phyloP scores from a whole-genome alignment of 2,888 invertebrate species.

The Tetragonula carbonaria region DNA sequence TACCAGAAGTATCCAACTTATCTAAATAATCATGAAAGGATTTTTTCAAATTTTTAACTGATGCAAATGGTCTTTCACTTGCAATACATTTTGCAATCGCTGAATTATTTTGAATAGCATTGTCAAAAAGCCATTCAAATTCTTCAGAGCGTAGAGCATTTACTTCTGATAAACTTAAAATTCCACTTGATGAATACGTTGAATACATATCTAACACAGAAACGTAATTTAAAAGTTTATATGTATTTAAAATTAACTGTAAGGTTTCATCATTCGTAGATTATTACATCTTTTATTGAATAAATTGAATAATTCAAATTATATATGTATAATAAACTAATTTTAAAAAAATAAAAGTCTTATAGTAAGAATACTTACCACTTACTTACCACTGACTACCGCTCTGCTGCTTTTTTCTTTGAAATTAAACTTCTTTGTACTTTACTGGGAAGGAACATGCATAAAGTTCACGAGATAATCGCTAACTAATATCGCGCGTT shows the following conservation, averaged over 20 bases:
- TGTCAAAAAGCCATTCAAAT: slow-evolving; percentile 86
- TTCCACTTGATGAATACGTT: slow-evolving; percentile 31
- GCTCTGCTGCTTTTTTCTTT: background rate
- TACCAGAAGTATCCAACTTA: slow-evolving; percentile 85
- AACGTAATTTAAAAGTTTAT: background rate
- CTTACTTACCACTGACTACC: no score
- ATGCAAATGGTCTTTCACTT: slow-evolving; percentile 85
- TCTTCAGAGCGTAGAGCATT: slow-evolving; percentile 85
- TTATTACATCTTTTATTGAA: background rate
- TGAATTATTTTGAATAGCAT: slow-evolving; percentile 87
- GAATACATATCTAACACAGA: background rate
- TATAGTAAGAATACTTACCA: background rate
- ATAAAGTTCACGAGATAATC: slow-evolving; percentile 47
- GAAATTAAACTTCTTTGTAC: background rate
- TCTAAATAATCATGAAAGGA: slow-evolving; percentile 86
- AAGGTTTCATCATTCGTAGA: background rate
- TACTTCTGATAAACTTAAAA: slow-evolving; percentile 85
- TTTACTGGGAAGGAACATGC: background rate
- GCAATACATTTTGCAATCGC: slow-evolving; percentile 85
- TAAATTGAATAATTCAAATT: background rate
- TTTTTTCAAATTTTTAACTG: slow-evolving; percentile 84
- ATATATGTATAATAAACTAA: background rate
- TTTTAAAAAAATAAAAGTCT: background rate
- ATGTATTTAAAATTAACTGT: background rate
- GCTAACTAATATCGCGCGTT: slow-evolving; percentile 11